Conservation (phyloP, 2,888 invertebrate species). For the Notodonta ziczac region DNA sequence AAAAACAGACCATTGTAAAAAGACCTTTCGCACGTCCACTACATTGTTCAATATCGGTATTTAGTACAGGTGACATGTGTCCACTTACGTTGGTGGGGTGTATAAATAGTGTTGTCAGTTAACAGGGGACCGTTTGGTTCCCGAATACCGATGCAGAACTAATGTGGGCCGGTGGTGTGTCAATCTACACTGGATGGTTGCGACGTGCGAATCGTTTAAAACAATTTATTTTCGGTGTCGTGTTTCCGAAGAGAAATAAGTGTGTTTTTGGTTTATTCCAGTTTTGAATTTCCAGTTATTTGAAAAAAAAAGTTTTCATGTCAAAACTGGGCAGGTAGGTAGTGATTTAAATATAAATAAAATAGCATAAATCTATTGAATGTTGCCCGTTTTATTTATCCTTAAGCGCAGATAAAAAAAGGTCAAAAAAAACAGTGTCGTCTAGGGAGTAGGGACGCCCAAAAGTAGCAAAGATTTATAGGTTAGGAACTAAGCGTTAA, state of each 20-base stretch:
- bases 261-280: neutral
- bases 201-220: conserved; percentile 39
- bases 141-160: conserved; percentile 73
- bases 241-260: conserved; percentile 1
- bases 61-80: conserved; percentile 54
- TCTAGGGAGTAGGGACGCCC: too few species aligned
- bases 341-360: neutral
- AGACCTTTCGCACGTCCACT: conserved; percentile 32
- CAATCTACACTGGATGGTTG: conserved; percentile 58
- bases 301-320: neutral
- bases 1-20: conserved; percentile 42
- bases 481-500: too few species aligned
- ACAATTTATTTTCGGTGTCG: conserved; percentile 40
- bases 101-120: conserved; percentile 80
- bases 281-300: neutral
- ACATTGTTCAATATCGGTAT: conserved; percentile 38
- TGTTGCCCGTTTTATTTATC: too few species aligned
- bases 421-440: too few species aligned
- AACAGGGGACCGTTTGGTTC: conserved; percentile 66
- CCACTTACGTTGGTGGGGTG: conserved; percentile 49
- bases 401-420: too few species aligned
- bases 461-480: too few species aligned
- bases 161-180: conserved; percentile 70
- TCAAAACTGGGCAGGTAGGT: too few species aligned
- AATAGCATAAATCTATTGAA: too few species aligned